phyloP scores from a whole-genome alignment of 2,113 vertebrate genomes.

The Dolichotis patagonum region DNA sequence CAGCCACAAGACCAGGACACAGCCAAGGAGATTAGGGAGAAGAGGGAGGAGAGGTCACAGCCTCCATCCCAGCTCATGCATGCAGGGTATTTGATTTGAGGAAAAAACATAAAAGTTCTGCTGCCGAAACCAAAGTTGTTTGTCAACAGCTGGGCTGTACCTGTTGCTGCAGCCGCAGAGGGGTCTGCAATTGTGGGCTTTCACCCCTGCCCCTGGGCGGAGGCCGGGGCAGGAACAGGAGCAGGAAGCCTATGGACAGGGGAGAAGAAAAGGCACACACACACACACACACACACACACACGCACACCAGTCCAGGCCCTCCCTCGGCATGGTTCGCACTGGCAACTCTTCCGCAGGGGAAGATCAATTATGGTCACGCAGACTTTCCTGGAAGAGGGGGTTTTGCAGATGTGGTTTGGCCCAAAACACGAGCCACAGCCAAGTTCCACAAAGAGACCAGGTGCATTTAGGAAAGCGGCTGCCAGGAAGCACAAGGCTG shows the following conservation, averaged over 20 bases:
- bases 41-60: rapidly evolving
- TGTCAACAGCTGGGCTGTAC: neutral
- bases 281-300: no score
- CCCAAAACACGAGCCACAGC: neutral
- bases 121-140: neutral
- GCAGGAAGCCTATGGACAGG: neutral
- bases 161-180: rapidly evolving
- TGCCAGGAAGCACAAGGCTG: rapidly evolving
- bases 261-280: rapidly evolving
- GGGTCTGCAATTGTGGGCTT: rapidly evolving
- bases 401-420: neutral
- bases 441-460: neutral
- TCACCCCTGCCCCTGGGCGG: rapidly evolving
- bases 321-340: no score
- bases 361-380: neutral
- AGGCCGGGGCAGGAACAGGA: no score
- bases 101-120: neutral
- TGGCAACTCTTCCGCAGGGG: no score
- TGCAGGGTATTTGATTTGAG: rapidly evolving
- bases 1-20: neutral
- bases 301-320: neutral
- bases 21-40: rapidly evolving
- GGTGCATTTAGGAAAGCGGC: neutral
- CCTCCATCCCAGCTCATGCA: neutral
- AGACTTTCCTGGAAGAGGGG: neutral